Evolutionary conservation across 1,140 invertebrate genomes (phyloP).

Genomic region (Lordiphosa clarofinis): DNA sequence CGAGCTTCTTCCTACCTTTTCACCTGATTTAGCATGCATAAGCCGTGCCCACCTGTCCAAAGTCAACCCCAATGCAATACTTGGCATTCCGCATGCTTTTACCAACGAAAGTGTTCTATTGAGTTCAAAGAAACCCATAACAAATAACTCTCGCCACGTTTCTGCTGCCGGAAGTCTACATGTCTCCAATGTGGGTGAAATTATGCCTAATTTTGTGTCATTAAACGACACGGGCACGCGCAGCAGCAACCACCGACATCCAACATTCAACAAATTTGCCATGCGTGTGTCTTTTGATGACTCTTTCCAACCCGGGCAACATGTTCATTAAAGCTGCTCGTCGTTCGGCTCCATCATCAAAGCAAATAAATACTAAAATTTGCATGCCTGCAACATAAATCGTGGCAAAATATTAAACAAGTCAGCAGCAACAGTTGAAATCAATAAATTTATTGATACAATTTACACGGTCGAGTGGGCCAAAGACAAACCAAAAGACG

Average conservation of each 20-base stretch:
- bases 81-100: constrained; percentile 1
- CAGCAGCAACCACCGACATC: constrained; percentile 20
- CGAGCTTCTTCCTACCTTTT: constrained; percentile 44
- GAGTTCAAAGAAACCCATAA: constrained; percentile 17
- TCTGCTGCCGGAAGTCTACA: constrained; percentile 26
- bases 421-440: constrained; percentile 77
- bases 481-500: constrained; percentile 5
- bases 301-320: constrained; percentile 53
- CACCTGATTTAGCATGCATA: constrained; percentile 61
- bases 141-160: constrained; percentile 33
- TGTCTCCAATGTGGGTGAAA: constrained; percentile 45
- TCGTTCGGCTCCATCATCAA: constrained; percentile 36
- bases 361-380: constrained; percentile 67
- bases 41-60: constrained; percentile 32
- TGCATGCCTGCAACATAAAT: constrained; percentile 73
- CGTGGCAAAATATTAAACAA: constrained; percentile 77
- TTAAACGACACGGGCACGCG: constrained; percentile 21
- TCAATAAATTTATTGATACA: constrained; percentile 78
- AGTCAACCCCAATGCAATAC: constrained; percentile 33
- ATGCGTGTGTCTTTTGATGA: constrained; percentile 57
- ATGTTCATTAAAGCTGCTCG: constrained; percentile 64
- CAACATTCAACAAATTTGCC: constrained; percentile 37
- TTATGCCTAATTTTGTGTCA: constrained; percentile 50
- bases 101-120: constrained; percentile 66
- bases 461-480: constrained; percentile 55